Percentiles rank a stretch among this genome's conserved stretches.
phyloP scores from a whole-genome alignment of 2,797 vertebrate species.

The Acestrorhynchus altus region DNA sequence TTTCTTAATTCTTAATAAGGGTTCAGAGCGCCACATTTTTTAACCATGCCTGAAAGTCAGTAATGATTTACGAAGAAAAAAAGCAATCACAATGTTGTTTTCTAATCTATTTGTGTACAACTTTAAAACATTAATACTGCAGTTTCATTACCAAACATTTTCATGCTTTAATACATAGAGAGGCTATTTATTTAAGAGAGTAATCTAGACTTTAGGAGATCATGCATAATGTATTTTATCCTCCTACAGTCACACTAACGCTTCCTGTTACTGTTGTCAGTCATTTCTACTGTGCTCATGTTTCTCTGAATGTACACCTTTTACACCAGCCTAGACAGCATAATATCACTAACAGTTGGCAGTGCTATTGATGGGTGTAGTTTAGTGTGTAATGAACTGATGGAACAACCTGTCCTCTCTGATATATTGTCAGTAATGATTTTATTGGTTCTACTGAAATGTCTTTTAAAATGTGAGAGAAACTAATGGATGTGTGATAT shows the following conservation, averaged over 20 bases:
- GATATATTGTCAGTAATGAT: not conserved
- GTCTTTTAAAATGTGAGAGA: not conserved
- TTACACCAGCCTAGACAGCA: not conserved
- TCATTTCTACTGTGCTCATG: constrained; percentile 23
- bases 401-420: not conserved
- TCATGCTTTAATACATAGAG: constrained; percentile 62
- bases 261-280: constrained; percentile 32
- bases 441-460: not conserved
- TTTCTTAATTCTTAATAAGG: not conserved
- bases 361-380: not conserved
- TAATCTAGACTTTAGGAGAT: constrained; percentile 17
- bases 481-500: not conserved
- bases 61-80: constrained; percentile 60
- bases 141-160: constrained; percentile 64
- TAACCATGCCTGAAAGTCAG: constrained; percentile 71
- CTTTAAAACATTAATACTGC: constrained; percentile 62
- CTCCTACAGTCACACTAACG: not conserved
- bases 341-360: not conserved
- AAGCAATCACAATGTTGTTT: constrained; percentile 68
- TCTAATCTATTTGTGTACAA: constrained; percentile 71
- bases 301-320: constrained; percentile 57
- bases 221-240: constrained; percentile 10
- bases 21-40: constrained; percentile 44
- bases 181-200: constrained; percentile 61
- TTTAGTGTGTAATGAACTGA: not conserved